A percentile compares a stretch with the other conserved stretches of the same genome.
phyloP scores from a whole-genome alignment of 1,140 invertebrate species.

The Palaemon carinicauda region DNA sequence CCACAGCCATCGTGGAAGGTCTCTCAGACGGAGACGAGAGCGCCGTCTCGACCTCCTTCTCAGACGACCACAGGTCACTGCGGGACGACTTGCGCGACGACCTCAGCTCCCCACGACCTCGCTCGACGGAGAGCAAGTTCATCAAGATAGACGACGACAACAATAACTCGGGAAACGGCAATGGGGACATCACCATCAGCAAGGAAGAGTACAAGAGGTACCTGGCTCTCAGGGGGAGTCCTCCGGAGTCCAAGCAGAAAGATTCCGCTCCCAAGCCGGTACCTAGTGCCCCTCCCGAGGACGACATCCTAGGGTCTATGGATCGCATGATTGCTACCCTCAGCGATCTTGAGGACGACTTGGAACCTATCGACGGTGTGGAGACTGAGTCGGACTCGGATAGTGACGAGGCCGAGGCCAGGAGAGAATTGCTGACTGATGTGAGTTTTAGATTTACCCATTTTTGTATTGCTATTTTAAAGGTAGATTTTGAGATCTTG shows the following conservation, averaged over 20 bases:
- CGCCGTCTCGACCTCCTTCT: slow-evolving; percentile 47
- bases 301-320: slow-evolving; percentile 52
- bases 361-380: slow-evolving; percentile 53
- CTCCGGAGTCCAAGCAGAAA: slow-evolving; percentile 8
- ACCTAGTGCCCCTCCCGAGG: slow-evolving; percentile 37
- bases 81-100: slow-evolving; percentile 32
- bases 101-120: slow-evolving; percentile 25
- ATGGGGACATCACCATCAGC: slow-evolving; percentile 14
- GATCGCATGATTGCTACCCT: slow-evolving; percentile 58
- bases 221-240: slow-evolving; percentile 30
- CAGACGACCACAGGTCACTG: slow-evolving; percentile 40
- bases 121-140: slow-evolving; percentile 24
- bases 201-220: slow-evolving; percentile 5
- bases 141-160: slow-evolving; percentile 38
- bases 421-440: slow-evolving; percentile 78
- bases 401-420: slow-evolving; percentile 71
- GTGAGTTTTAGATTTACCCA: slow-evolving; percentile 68
- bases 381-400: slow-evolving; percentile 69
- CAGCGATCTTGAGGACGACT: slow-evolving; percentile 54
- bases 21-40: slow-evolving; percentile 50
- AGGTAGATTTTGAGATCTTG: too few relatives aligned
- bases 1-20: slow-evolving; percentile 39
- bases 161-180: slow-evolving; percentile 35
- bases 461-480: too few relatives aligned
- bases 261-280: neutral